Evolutionary conservation across 2,797 vertebrate species (phyloP), one percentile per base, ranked within the genome.

Genomic region (Gymnopithys bicolor): DNA sequence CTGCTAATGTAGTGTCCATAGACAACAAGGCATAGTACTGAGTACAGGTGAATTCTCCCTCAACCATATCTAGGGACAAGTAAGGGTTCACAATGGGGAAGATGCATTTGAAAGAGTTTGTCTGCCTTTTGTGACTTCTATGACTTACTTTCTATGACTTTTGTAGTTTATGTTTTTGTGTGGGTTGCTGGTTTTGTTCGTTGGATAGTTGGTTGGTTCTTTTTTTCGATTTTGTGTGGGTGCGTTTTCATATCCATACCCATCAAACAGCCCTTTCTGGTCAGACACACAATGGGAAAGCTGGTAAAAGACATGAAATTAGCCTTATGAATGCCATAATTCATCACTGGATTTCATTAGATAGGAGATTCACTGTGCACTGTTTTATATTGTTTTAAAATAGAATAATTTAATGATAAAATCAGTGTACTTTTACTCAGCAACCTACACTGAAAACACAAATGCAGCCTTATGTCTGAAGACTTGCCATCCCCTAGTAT

Each of bases 161-260:
- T 45, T 74, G 4, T 33, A 45, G 11, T 48, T 58, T 35, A 11
- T 35, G 4, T 55, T 66, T 77, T 46, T 24, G 2, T 33, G 2
- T 7, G 23, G 5, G 3, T 3, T 53, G 10, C 30, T 52, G 1
- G 1, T 10, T 46, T 21, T 23, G 2, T 33, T 35, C 19, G 28
- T 32, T 32, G 52, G 41, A 43, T 43, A 43, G 41, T 43, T 43
- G 16, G 11, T 19, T 53, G 30, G 11, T 19, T 53, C 7, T 30
- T 5, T 53, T 53, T 53, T 32, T 52, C 16, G 16, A 4, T 55
- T 59, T 52, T 71, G n/a, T 46, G 6, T 21, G 2, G 3, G 6
- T 15, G 13, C 45, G 25, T 59, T 43, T 59, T 33, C 5, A 4
- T 53, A 23, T 37, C 64, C 2, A 10, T 43, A 23, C 37, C 64